Evolutionary conservation across 2,888 invertebrate genomes (phyloP).

Genomic region (Lasioglossum morio): DNA sequence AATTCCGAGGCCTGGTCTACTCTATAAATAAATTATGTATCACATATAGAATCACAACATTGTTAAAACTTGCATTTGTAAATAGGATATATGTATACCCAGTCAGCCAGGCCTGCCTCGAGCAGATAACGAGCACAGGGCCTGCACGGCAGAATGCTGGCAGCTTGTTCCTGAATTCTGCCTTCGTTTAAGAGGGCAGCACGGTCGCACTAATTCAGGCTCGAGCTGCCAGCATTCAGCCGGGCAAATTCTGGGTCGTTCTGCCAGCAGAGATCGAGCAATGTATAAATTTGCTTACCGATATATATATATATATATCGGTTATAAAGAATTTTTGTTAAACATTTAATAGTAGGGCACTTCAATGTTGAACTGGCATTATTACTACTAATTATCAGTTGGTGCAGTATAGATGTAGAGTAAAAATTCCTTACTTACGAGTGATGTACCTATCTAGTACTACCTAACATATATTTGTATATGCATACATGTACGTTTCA

Average conservation of each 20-base stretch:
- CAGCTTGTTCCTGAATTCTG: too few relatives aligned
- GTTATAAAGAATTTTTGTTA: constrained; percentile 74
- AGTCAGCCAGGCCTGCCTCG: too few relatives aligned
- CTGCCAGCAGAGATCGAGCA: too few relatives aligned
- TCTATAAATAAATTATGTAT: constrained; percentile 73
- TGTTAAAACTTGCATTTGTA: constrained; percentile 77
- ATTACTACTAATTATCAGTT: constrained; percentile 62
- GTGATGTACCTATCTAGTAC: constrained; percentile 61
- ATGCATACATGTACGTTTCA: constrained; percentile 43
- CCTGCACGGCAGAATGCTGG: too few relatives aligned
- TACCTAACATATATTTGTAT: constrained; percentile 9
- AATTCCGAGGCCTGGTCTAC: constrained; percentile 14
- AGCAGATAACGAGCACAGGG: too few relatives aligned
- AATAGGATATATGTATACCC: constrained; percentile 70
- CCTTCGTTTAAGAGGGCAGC: too few relatives aligned
- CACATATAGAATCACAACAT: constrained; percentile 84
- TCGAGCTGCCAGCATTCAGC: too few relatives aligned
- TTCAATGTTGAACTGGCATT: constrained; percentile 75
- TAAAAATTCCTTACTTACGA: constrained; percentile 62
- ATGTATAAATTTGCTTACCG: too few relatives aligned
- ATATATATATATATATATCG: too few relatives aligned
- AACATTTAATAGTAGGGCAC: constrained; percentile 82
- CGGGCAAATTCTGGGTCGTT: too few relatives aligned
- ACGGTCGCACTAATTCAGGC: too few relatives aligned
- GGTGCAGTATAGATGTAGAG: constrained; percentile 64